Conservation (phyloP, 2,888 invertebrate genomes). For the Aphidius colemani region DNA sequence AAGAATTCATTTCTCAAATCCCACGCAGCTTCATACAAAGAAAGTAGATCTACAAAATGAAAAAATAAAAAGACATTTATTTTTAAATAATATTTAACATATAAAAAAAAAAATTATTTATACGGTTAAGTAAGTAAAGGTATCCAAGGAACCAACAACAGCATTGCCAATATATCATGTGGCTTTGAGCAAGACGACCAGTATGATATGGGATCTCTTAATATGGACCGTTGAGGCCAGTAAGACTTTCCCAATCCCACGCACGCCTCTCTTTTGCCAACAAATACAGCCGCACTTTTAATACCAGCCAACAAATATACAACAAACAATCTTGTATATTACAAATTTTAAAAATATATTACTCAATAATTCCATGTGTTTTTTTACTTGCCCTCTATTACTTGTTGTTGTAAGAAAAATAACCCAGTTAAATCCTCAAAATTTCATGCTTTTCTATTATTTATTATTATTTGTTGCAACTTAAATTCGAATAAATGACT, state of each 20-base stretch:
- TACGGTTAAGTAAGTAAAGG: background rate
- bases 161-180: background rate
- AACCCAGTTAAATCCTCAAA: too few species aligned
- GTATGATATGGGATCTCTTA: slow-evolving; percentile 41
- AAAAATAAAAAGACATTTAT: background rate
- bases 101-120: background rate
- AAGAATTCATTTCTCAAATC: too few species aligned
- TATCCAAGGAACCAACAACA: slow-evolving; percentile 4
- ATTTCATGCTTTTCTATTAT: too few species aligned
- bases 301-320: background rate
- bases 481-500: too few species aligned
- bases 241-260: slow-evolving; percentile 41
- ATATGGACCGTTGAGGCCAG: slow-evolving; percentile 46
- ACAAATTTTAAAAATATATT: background rate
- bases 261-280: slow-evolving; percentile 11
- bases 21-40: too few species aligned
- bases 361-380: slow-evolving; percentile 1
- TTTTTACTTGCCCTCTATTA: slow-evolving; percentile 7
- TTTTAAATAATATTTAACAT: background rate
- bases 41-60: too few species aligned
- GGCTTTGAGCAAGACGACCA: slow-evolving; percentile 3
- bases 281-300: background rate
- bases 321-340: slow-evolving; percentile 1
- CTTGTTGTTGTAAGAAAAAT: background rate
- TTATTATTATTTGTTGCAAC: too few species aligned